Percentiles rank a stretch among this genome's conserved stretches.
These are phyloP conservation scores for Mallotus villosus DNA, from an alignment of 2,797 vertebrate genomes.

Conservation along the genomic window DNA sequence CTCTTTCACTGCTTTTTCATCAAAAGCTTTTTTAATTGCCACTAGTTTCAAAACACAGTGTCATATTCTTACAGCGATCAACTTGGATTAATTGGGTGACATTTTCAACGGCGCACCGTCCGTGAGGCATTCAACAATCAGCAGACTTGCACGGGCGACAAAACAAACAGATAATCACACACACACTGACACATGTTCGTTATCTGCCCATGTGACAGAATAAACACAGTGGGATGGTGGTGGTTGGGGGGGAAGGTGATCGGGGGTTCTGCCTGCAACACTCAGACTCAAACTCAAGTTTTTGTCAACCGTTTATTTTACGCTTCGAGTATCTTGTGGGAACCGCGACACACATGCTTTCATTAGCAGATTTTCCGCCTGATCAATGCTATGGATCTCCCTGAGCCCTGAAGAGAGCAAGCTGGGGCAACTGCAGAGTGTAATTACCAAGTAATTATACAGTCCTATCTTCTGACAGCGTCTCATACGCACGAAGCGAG, in stretches of 20 bases:
- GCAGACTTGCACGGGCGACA: slow-evolving; percentile 1
- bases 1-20: slow-evolving; percentile 23
- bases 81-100: slow-evolving; percentile 53
- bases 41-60: slow-evolving; percentile 37
- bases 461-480: neutral
- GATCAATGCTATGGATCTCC: slow-evolving; percentile 55
- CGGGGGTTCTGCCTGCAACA: too few species aligned
- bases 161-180: slow-evolving; percentile 5
- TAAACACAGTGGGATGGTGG: neutral
- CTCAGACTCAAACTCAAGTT: too few species aligned
- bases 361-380: slow-evolving; percentile 31
- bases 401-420: slow-evolving; percentile 30
- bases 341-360: slow-evolving; percentile 33
- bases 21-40: slow-evolving; percentile 56
- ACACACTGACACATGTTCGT: neutral
- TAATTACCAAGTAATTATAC: slow-evolving; percentile 47
- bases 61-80: slow-evolving; percentile 31
- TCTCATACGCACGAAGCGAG: too few species aligned
- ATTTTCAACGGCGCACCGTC: slow-evolving; percentile 7
- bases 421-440: slow-evolving; percentile 33
- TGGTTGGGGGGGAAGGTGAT: too few species aligned
- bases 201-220: neutral
- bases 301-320: too few species aligned
- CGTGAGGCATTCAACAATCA: slow-evolving; percentile 2
- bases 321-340: too few species aligned